Conservation (phyloP, 30 jellyfish, hydroid and myxozoan species). For the Aurelia aurita complex sp. Pacific region DNA sequence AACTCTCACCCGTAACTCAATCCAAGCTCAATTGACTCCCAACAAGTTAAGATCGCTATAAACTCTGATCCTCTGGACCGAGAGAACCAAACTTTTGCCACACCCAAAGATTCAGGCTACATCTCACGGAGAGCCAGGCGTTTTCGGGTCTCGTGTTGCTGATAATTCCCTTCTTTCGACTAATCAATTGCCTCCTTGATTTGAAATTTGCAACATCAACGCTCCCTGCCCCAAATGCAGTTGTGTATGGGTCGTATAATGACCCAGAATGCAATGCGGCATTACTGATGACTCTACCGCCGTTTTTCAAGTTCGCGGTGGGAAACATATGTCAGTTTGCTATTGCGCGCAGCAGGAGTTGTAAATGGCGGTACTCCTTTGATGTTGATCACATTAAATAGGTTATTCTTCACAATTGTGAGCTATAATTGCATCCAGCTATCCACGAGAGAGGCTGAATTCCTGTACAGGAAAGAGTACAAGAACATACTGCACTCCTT, state of each 20-base stretch:
- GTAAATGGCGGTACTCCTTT: slow-evolving; percentile 87
- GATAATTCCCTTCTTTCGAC: too few relatives aligned
- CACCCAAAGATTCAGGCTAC: too few relatives aligned
- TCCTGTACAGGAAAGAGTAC: slow-evolving; percentile 39
- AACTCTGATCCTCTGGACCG: too few relatives aligned
- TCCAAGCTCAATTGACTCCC: too few relatives aligned
- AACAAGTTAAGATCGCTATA: too few relatives aligned
- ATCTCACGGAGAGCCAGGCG: too few relatives aligned
- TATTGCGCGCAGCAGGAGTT: slow-evolving; percentile 88
- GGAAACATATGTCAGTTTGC: slow-evolving; percentile 97
- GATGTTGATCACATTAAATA: slow-evolving; percentile 82
- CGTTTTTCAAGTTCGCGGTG: slow-evolving; percentile 94
- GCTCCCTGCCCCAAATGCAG: not conserved
- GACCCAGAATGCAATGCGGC: slow-evolving; percentile 89
- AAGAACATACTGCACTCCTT: slow-evolving; percentile 14
- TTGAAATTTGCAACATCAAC: too few relatives aligned
- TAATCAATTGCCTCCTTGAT: too few relatives aligned
- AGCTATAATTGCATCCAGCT: slow-evolving; percentile 79
- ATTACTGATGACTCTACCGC: slow-evolving; percentile 71
- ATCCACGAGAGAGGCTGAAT: slow-evolving; percentile 73
- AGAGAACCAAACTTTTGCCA: too few relatives aligned
- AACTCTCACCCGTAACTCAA: too few relatives aligned
- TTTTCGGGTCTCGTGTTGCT: too few relatives aligned
- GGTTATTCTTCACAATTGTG: slow-evolving; percentile 78
- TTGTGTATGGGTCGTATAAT: not conserved